Conservation (phyloP, 2,797 vertebrate species). For the Melanogrammus aeglefinus region DNA sequence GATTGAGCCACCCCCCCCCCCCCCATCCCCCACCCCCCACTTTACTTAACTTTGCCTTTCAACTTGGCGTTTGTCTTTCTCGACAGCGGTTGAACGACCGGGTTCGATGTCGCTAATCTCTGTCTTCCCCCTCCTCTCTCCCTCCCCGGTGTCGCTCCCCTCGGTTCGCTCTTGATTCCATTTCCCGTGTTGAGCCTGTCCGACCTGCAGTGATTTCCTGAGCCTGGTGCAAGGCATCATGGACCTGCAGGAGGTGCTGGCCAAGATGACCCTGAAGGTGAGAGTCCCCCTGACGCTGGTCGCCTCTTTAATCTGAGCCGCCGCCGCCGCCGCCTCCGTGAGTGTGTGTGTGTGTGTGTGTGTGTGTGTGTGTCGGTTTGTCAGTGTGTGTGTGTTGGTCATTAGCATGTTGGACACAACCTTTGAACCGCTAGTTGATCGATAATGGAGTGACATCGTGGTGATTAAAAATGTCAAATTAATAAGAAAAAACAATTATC, state of each 20-base stretch:
- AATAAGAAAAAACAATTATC: neutral
- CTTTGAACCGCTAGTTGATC: neutral
- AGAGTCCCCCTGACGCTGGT: conserved; percentile 24
- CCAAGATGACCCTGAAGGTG: conserved; percentile 98
- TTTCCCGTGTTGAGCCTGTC: conserved; percentile 87
- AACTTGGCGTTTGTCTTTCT: neutral
- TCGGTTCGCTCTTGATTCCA: conserved; percentile 25
- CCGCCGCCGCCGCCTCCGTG: no score
- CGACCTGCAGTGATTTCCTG: conserved; percentile 96
- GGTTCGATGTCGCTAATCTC: neutral
- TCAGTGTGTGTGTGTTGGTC: neutral
- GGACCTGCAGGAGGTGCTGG: conserved; percentile 95
- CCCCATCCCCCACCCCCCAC: no score
- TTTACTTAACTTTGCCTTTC: neutral
- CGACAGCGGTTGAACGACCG: no score
- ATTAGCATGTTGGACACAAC: neutral
- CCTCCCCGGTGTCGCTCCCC: conserved; percentile 3
- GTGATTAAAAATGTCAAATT: neutral
- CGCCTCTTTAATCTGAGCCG: neutral
- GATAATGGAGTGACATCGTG: neutral
- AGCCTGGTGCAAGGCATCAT: conserved; percentile 98
- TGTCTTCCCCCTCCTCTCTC: neutral
- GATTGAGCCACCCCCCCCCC: no score
- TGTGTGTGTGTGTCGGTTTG: no score
- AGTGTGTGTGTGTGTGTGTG: neutral